phyloP scores from a whole-genome alignment of 2,888 invertebrate species.

The Drosophila anomelani region DNA sequence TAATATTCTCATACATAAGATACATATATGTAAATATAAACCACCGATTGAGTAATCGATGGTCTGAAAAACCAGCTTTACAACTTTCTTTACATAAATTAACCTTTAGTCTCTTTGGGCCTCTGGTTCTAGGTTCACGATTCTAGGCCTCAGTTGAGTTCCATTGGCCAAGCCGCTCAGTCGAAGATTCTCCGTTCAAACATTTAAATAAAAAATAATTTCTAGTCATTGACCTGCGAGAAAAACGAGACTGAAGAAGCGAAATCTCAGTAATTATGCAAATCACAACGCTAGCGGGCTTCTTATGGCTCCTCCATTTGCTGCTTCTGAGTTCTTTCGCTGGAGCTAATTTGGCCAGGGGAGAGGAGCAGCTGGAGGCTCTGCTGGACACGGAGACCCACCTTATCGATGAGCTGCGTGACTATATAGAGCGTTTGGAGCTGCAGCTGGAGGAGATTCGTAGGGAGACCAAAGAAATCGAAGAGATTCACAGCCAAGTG shows the following conservation, averaged over 20 bases:
- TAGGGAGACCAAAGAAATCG: conserved; percentile 63
- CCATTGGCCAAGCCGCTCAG: conserved; percentile 50
- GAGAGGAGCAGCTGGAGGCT: conserved; percentile 55
- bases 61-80: conserved; percentile 14
- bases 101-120: conserved; percentile 12
- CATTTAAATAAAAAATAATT: conserved; percentile 14
- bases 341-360: conserved; percentile 21
- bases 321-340: conserved; percentile 28
- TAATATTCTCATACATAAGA: not conserved
- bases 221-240: conserved; percentile 30
- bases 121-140: conserved; percentile 21
- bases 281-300: conserved; percentile 46
- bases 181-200: conserved; percentile 23
- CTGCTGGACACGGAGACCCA: conserved; percentile 72
- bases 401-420: conserved; percentile 71
- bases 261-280: conserved; percentile 56
- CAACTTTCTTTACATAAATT: conserved; percentile 20
- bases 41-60: not conserved
- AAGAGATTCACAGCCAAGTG: conserved; percentile 65
- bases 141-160: conserved; percentile 50
- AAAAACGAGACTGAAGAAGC: conserved; percentile 11
- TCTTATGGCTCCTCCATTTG: conserved; percentile 46
- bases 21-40: not conserved
- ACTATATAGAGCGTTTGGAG: conserved; percentile 69
- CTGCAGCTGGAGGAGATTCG: conserved; percentile 67